Conservation (phyloP, 2,113 vertebrate species). For the Excalfactoria chinensis region DNA sequence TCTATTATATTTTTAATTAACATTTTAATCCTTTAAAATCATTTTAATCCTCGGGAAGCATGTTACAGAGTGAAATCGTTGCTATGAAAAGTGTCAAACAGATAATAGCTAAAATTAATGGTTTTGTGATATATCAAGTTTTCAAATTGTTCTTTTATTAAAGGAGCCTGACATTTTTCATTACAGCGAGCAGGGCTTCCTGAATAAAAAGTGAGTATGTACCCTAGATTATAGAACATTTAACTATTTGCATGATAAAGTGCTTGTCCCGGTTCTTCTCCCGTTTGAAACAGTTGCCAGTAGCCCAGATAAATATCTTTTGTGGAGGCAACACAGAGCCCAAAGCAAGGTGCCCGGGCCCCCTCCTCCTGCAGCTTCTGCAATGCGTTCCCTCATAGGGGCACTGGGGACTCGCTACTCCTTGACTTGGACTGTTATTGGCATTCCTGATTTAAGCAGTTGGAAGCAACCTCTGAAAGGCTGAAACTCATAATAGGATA, state of each 20-base stretch:
- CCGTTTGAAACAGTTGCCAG: constrained; percentile 41
- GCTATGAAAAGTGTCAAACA: constrained; percentile 77
- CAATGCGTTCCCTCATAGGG: neutral
- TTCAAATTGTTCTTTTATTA: constrained; percentile 77
- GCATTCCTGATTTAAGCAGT: constrained; percentile 49
- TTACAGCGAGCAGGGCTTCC: constrained; percentile 46
- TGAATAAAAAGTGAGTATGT: constrained; percentile 64
- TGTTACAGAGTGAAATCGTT: constrained; percentile 73
- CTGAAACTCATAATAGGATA: constrained; percentile 41
- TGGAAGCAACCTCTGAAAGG: constrained; percentile 58
- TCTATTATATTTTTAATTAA: constrained; percentile 82
- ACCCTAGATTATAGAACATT: constrained; percentile 61
- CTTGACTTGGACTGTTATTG: neutral
- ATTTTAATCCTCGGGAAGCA: constrained; percentile 76
- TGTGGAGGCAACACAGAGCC: neutral
- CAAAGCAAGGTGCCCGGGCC: constrained; percentile 2
- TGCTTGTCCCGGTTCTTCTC: neutral
- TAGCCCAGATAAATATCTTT: constrained; percentile 51
- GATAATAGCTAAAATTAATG: constrained; percentile 80
- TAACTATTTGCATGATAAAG: constrained; percentile 60
- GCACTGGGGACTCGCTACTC: neutral
- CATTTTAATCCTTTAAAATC: constrained; percentile 81
- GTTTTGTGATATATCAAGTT: constrained; percentile 78
- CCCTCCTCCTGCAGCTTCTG: constrained; percentile 1
- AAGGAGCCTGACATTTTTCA: constrained; percentile 67